phyloP scores from a whole-genome alignment of 2,888 invertebrate genomes.

The Eudasyphora cyanicolor region DNA sequence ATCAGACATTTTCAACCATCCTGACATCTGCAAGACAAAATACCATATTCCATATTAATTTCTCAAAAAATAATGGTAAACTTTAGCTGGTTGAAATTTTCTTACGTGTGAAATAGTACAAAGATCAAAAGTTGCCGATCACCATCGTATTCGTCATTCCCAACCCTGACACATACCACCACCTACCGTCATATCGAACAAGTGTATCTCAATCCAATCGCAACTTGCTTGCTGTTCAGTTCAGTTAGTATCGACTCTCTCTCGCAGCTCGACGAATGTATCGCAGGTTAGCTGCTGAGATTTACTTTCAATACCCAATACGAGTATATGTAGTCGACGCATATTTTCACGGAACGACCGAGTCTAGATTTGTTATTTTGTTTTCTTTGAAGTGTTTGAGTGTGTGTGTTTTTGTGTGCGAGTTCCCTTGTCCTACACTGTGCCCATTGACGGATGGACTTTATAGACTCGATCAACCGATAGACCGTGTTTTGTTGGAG shows the following conservation, averaged over 20 bases:
- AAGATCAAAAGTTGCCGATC: too few relatives aligned
- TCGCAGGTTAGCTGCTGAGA: slow-evolving; percentile 45
- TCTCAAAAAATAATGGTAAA: too few relatives aligned
- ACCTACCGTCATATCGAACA: neutral
- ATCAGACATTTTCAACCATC: too few relatives aligned
- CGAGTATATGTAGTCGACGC: neutral
- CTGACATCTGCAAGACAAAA: too few relatives aligned
- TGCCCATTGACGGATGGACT: slow-evolving; percentile 65
- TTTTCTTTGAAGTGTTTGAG: neutral
- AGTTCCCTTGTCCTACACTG: slow-evolving; percentile 66
- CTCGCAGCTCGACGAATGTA: slow-evolving; percentile 9
- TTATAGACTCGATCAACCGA: slow-evolving; percentile 57
- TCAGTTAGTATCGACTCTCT: neutral
- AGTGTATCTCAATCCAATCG: slow-evolving; percentile 25
- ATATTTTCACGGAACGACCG: slow-evolving; percentile 34
- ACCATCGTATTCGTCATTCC: too few relatives aligned
- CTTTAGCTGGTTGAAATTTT: too few relatives aligned
- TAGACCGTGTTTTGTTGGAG: slow-evolving; percentile 29
- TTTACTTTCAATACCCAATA: slow-evolving; percentile 53
- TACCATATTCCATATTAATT: too few relatives aligned
- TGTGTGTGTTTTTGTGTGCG: slow-evolving; percentile 40
- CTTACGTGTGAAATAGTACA: too few relatives aligned
- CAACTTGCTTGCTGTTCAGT: neutral
- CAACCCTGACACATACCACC: neutral
- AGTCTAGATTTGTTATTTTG: slow-evolving; percentile 6